These are phyloP conservation scores for Scrobipalpa atriplicella DNA, from an alignment of 2,888 invertebrate genomes.

Conservation along the genomic window DNA sequence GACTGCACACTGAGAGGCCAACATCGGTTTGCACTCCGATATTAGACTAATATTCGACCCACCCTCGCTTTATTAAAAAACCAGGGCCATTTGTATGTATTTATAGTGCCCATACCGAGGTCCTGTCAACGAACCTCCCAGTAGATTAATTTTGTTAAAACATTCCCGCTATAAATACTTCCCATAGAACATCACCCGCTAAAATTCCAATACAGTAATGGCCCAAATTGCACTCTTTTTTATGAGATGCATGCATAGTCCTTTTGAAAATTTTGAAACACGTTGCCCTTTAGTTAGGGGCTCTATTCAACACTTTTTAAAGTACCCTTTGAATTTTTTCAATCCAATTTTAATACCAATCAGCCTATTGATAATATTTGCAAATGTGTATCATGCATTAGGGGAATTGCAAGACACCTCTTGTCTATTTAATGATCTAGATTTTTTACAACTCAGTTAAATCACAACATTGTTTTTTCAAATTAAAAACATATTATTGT, in stretches of 20 bases:
- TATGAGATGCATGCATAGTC: constrained; percentile 34
- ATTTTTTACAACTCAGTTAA: too few species aligned
- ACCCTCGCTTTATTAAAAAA: constrained; percentile 80
- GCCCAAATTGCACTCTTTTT: constrained; percentile 35
- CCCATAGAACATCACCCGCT: constrained; percentile 28
- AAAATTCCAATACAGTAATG: constrained; percentile 45
- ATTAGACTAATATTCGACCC: constrained; percentile 79
- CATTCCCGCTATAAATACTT: constrained; percentile 56
- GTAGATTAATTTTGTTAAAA: constrained; percentile 77
- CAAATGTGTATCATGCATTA: constrained; percentile 37
- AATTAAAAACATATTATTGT: too few species aligned
- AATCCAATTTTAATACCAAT: constrained; percentile 15
- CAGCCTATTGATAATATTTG: constrained; percentile 30
- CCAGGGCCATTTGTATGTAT: constrained; percentile 79
- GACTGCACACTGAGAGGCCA: constrained; percentile 64
- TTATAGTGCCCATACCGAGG: constrained; percentile 66
- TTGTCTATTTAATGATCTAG: too few species aligned
- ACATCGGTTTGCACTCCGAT: constrained; percentile 81
- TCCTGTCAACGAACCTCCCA: constrained; percentile 71
- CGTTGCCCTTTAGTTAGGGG: background rate
- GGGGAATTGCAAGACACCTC: background rate
- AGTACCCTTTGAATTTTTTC: constrained; percentile 19
- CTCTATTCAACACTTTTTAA: background rate
- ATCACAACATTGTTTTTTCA: too few species aligned
- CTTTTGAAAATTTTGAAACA: constrained; percentile 30